Conservation (phyloP, 2,888 invertebrate genomes). For the Leptinotarsa tumamoca region DNA sequence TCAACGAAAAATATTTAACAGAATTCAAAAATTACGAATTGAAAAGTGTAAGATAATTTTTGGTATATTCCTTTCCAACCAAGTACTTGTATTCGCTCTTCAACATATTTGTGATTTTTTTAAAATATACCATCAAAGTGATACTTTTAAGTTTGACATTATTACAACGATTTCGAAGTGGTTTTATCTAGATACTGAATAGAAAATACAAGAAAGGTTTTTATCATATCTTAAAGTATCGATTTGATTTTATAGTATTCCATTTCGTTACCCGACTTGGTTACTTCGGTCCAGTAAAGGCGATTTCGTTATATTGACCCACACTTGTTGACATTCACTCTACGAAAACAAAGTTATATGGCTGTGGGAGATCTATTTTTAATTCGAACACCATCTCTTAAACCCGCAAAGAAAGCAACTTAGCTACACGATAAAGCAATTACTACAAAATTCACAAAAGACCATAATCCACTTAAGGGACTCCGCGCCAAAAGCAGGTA, state of each 20-base stretch:
- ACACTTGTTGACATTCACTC: conserved; percentile 8
- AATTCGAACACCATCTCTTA: conserved; percentile 7
- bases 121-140: no score
- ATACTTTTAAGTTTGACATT: no score
- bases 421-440: conserved; percentile 53
- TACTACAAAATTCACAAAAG: conserved; percentile 60
- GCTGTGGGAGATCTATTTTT: conserved; percentile 9
- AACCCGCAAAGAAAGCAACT: conserved; percentile 18
- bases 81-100: no score
- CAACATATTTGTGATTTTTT: no score
- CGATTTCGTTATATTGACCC: background rate
- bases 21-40: no score
- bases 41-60: no score
- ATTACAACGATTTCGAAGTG: no score
- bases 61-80: no score
- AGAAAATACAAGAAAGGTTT: no score
- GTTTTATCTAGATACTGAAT: no score
- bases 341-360: conserved; percentile 9
- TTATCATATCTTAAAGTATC: background rate
- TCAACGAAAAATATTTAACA: no score
- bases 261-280: background rate
- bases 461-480: conserved; percentile 61
- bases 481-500: conserved; percentile 50
- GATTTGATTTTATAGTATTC: background rate
- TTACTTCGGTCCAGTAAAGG: background rate